These are phyloP conservation scores for Thera britannica DNA, from an alignment of 2,888 invertebrate species.

Conservation along the genomic window DNA sequence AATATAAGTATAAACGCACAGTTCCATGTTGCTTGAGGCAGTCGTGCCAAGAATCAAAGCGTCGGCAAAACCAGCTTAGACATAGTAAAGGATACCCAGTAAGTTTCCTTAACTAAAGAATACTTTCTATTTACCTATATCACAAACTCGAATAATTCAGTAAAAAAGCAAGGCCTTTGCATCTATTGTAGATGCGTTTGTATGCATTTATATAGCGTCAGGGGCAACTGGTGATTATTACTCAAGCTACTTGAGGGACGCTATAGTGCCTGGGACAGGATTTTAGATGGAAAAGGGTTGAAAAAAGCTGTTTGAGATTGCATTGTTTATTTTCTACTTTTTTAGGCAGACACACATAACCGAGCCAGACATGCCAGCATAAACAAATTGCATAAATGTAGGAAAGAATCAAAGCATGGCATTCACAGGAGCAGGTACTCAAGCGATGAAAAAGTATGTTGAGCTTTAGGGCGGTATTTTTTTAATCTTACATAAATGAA, in stretches of 20 bases:
- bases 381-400: slow-evolving; percentile 1
- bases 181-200: no score
- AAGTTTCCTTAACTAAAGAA: slow-evolving; percentile 10
- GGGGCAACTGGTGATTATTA: no score
- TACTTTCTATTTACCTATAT: background rate
- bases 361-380: background rate
- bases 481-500: background rate
- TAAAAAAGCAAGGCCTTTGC: no score
- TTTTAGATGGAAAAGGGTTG: no score
- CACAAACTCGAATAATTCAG: background rate
- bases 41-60: slow-evolving; percentile 2
- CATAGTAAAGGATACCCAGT: slow-evolving; percentile 18
- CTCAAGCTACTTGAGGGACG: no score
- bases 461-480: background rate
- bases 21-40: slow-evolving; percentile 21
- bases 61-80: background rate
- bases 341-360: slow-evolving; percentile 7
- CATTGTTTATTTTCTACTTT: background rate
- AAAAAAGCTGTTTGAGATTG: background rate
- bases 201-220: no score
- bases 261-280: no score
- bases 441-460: slow-evolving; percentile 24
- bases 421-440: slow-evolving; percentile 7
- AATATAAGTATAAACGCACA: slow-evolving; percentile 3
- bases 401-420: slow-evolving; percentile 2